Evolutionary conservation across 2,888 invertebrate genomes (phyloP).

Genomic region (Creontiades dilutus): DNA sequence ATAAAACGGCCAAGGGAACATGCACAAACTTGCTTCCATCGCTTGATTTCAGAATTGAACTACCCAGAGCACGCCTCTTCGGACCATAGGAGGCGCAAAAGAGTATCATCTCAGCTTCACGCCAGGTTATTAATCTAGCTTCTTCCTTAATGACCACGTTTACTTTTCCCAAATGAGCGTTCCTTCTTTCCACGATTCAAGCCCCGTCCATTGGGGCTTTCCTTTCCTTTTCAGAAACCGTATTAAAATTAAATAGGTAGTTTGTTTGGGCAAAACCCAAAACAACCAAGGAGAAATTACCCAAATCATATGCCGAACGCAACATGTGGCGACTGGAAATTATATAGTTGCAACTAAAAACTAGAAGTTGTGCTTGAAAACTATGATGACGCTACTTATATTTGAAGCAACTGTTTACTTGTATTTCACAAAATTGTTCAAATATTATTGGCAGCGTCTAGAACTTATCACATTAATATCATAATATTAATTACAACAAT

Average conservation of each 20-base stretch:
- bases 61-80: conserved; percentile 54
- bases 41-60: conserved; percentile 26
- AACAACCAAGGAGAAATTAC: conserved; percentile 48
- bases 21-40: conserved; percentile 65
- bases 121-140: conserved; percentile 49
- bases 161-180: conserved; percentile 34
- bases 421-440: no score
- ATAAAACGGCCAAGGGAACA: conserved; percentile 62
- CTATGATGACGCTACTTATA: no score
- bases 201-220: conserved; percentile 54
- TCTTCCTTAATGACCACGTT: conserved; percentile 44
- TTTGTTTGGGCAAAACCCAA: conserved; percentile 50
- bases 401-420: no score
- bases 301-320: neutral
- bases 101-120: conserved; percentile 55
- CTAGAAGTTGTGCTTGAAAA: neutral
- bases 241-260: conserved; percentile 40
- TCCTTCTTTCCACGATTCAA: conserved; percentile 45
- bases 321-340: neutral
- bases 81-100: conserved; percentile 37
- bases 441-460: no score
- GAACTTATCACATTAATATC: no score
- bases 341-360: neutral
- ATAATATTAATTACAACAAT: no score
- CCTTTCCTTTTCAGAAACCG: conserved; percentile 32